phyloP scores from a whole-genome alignment of 2,888 invertebrate genomes.

The Melanophora roralis region DNA sequence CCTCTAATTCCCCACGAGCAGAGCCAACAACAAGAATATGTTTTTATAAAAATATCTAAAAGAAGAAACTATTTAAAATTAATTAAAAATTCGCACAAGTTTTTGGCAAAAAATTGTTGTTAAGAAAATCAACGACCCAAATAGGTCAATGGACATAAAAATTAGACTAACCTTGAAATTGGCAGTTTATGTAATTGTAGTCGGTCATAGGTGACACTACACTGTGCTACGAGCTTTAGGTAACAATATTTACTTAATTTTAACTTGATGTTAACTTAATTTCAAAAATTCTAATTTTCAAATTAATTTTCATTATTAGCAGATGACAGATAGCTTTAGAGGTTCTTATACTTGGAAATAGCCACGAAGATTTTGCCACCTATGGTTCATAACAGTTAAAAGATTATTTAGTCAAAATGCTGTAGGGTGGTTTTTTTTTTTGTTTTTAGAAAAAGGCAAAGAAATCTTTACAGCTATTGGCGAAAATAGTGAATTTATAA shows the following conservation, averaged over 20 bases:
- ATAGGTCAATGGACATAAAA: constrained; percentile 73
- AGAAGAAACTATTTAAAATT: background rate
- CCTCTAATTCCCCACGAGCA: constrained; percentile 5
- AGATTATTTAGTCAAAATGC: too few species aligned
- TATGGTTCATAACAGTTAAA: too few species aligned
- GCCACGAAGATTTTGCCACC: too few species aligned
- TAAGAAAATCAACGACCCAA: constrained; percentile 18
- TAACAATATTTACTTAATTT: too few species aligned
- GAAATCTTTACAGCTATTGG: background rate
- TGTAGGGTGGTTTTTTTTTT: background rate
- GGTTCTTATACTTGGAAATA: too few species aligned
- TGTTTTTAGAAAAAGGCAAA: too few species aligned
- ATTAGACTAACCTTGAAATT: constrained; percentile 69
- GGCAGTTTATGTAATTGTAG: background rate
- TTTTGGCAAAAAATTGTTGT: constrained; percentile 3
- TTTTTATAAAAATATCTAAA: too few species aligned
- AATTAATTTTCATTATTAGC: too few species aligned
- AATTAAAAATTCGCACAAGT: background rate
- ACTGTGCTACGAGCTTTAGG: background rate
- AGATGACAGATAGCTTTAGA: too few species aligned
- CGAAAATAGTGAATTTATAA: background rate
- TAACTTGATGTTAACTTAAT: too few species aligned
- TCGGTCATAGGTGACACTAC: background rate
- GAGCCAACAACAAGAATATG: background rate
- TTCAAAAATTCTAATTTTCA: too few species aligned